These are phyloP conservation scores for Gymnoscelis rufifasciata DNA, from an alignment of 2,888 invertebrate species.

Conservation along the genomic window DNA sequence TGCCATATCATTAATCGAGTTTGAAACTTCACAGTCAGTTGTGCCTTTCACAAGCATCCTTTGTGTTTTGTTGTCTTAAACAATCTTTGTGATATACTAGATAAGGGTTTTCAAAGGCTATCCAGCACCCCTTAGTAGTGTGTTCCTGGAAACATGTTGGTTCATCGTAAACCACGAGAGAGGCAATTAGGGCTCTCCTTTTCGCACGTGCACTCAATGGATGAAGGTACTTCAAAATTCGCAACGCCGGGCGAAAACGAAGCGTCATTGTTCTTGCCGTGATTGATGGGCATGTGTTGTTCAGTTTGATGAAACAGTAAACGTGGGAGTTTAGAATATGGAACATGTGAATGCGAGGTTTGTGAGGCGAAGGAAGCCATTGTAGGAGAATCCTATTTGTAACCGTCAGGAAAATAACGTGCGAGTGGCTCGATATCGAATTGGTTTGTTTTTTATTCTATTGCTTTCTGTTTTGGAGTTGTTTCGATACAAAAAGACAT, in stretches of 20 bases:
- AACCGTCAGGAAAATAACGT: slow-evolving; percentile 19
- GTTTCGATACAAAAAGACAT: too few species aligned
- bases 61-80: too few species aligned
- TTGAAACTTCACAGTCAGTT: too few species aligned
- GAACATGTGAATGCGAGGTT: slow-evolving; percentile 74
- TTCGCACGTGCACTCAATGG: slow-evolving; percentile 26
- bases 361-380: slow-evolving; percentile 49
- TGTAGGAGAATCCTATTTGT: slow-evolving; percentile 21
- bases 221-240: slow-evolving; percentile 44
- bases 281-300: slow-evolving; percentile 54
- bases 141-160: too few species aligned
- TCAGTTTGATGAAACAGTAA: slow-evolving; percentile 31
- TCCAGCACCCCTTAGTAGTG: too few species aligned
- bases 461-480: slow-evolving; percentile 5
- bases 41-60: too few species aligned
- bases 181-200: background rate
- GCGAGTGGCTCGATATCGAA: slow-evolving; percentile 6
- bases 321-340: slow-evolving; percentile 65
- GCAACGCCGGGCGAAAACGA: slow-evolving; percentile 42
- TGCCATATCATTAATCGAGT: background rate
- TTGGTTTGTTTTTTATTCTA: slow-evolving; percentile 5
- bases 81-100: too few species aligned
- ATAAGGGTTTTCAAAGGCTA: too few species aligned
- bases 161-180: background rate
- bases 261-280: slow-evolving; percentile 51